Conservation (phyloP, 2,888 invertebrate species). For the Xylota segnis region DNA sequence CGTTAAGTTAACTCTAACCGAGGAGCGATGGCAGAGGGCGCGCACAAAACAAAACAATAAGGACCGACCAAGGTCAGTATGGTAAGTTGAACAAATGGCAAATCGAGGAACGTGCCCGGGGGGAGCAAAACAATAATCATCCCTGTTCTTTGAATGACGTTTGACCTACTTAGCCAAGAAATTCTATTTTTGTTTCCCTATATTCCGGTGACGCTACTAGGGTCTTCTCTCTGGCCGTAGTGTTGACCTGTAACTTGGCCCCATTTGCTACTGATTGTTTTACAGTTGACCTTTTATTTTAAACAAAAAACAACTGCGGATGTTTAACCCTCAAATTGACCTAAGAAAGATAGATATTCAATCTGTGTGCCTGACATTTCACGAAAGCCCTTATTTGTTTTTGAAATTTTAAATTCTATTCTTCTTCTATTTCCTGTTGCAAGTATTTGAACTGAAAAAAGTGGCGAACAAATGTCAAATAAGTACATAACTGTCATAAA, state of each 20-base stretch:
- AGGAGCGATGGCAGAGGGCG: neutral
- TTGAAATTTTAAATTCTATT: too few species aligned
- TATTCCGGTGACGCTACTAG: conserved; percentile 6
- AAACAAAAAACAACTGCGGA: neutral
- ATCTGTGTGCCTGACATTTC: too few species aligned
- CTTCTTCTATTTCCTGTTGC: too few species aligned
- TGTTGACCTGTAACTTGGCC: conserved; percentile 3
- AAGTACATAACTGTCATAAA: too few species aligned
- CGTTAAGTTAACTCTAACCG: neutral
- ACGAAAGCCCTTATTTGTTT: too few species aligned
- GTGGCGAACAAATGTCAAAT: too few species aligned
- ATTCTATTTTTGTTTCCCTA: conserved; percentile 4
- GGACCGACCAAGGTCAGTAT: conserved; percentile 35
- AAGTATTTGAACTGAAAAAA: too few species aligned
- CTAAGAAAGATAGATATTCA: too few species aligned
- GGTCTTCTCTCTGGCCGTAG: neutral
- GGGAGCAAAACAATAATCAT: conserved; percentile 17
- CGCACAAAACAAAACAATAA: neutral
- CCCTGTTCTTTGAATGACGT: conserved; percentile 23
- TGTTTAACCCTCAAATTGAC: neutral
- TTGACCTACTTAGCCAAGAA: conserved; percentile 41
- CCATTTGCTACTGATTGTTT: conserved; percentile 5
- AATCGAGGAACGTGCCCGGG: neutral
- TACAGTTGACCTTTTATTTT: neutral
- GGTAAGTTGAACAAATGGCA: neutral